Evolutionary conservation across 92 coral and sea anemone species (phyloP), one percentile per base, ranked within the genome.

Genomic region (Actinostola sp.): DNA sequence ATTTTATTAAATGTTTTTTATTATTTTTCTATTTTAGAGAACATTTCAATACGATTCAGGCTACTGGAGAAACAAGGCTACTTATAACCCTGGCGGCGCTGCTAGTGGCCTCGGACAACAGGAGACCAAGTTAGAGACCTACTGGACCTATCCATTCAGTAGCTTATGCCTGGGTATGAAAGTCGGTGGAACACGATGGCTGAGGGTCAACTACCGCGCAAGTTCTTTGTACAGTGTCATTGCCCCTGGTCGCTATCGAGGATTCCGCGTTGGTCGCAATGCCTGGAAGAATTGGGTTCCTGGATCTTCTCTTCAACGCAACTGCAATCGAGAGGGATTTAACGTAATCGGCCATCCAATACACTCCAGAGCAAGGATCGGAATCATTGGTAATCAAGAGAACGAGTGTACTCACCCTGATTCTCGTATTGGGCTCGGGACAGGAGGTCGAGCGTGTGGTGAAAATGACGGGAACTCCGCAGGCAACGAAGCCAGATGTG

Each of bases 121-220:
- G 43, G 84, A 78, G 38, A 68, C 72, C 31, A 78, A 78, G 44
- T 50, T 78, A 12, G 66, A 59, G 7, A 70, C 70, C 10, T 78
- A 78, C 45, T 57, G 50, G 60, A 69, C 61, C 46, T 59, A 43
- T n/a, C 70, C 70, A 16, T 78, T 78, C 61, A 13, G 24, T 0
- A 49, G 65, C 10, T 61, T 78, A 29, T 78, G 84, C 56, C 36
- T 78, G 17, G 84, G 84, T 1, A 50, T 75, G 54, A 63, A 39
- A 32, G 36, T 64, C 16, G 36, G 63, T 27, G 72, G 60, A 42
- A 63, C 65, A n/a, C 70, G 56, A 23, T 75, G 81, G 81, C 52
- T 63, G 49, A 63, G 49, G 2, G 38, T 75, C 35, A 33, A 75
- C 28, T 63, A 50, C 33, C 33, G 21, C 28, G 72, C 63, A 8